Percentiles rank a stretch among this genome's conserved stretches.
phyloP scores from a whole-genome alignment of 2,888 invertebrate genomes.

The Acanthosepion lycidas region DNA sequence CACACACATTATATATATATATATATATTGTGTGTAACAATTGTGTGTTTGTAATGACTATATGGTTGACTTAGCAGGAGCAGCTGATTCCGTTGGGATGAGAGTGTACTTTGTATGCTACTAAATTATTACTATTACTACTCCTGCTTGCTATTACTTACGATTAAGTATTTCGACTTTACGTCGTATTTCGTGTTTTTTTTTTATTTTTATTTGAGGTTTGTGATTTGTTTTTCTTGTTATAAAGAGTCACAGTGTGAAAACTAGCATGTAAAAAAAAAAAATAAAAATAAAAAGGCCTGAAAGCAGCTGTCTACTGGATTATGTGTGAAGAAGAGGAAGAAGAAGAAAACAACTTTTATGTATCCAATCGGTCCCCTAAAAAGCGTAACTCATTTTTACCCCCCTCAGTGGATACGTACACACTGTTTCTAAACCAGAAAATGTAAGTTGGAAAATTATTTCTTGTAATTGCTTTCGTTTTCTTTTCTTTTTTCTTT shows the following conservation, averaged over 20 bases:
- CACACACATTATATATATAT: neutral
- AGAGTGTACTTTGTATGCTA: neutral
- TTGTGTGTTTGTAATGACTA: neutral
- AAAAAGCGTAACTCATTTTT: too few relatives aligned
- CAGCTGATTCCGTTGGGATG: neutral
- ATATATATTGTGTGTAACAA: neutral
- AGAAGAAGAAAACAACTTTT: too few relatives aligned
- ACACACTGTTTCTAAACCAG: too few relatives aligned
- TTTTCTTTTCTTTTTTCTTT: too few relatives aligned
- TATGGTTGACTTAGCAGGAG: slow-evolving; percentile 23
- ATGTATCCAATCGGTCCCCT: neutral
- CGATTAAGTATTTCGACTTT: neutral
- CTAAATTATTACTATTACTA: neutral
- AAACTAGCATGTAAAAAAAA: neutral
- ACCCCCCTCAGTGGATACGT: too few relatives aligned
- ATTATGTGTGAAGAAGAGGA: too few relatives aligned
- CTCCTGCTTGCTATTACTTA: neutral
- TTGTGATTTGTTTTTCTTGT: neutral
- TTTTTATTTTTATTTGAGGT: too few relatives aligned
- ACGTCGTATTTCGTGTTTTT: neutral
- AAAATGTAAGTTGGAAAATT: too few relatives aligned
- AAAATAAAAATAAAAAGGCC: neutral
- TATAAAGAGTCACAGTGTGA: neutral
- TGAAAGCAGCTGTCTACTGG: too few relatives aligned
- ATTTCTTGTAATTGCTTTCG: too few relatives aligned